Evolutionary conservation across 2,113 vertebrate genomes (phyloP).

Genomic region (Phainopepla nitens): DNA sequence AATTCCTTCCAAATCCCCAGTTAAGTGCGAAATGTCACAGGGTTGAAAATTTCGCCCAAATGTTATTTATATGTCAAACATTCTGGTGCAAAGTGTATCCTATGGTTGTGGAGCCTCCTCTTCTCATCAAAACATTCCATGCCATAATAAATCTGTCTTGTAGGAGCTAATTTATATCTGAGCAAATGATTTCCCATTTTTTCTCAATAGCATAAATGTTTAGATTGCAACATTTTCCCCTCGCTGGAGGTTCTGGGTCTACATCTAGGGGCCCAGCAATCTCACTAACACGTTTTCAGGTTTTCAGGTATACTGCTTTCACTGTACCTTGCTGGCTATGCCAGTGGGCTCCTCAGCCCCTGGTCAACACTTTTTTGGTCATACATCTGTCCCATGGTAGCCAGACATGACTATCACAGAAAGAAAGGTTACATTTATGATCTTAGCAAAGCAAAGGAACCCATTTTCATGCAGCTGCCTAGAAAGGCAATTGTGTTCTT

Average conservation of each 20-base stretch:
- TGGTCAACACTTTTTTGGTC: background rate
- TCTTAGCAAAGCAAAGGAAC: background rate
- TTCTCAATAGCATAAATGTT: conserved; percentile 69
- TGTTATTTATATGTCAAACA: background rate
- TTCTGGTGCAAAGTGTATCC: conserved; percentile 2
- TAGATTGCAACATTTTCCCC: conserved; percentile 64
- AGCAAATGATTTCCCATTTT: conserved; percentile 69
- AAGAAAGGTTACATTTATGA: background rate
- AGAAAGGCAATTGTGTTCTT: background rate
- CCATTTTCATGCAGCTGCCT: background rate
- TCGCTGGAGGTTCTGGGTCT: conserved; percentile 53
- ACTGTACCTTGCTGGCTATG: conserved; percentile 1
- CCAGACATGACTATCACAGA: background rate
- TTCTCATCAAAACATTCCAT: conserved; percentile 70
- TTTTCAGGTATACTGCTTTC: conserved; percentile 27
- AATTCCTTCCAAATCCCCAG: conserved; percentile 56
- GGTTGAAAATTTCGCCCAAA: background rate
- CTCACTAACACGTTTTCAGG: conserved; percentile 1
- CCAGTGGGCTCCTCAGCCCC: background rate
- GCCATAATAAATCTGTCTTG: conserved; percentile 65
- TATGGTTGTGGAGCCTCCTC: conserved; percentile 3
- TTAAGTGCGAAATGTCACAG: background rate
- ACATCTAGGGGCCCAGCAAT: background rate
- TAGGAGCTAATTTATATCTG: conserved; percentile 62
- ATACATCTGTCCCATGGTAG: background rate